A percentile compares a stretch with the other conserved stretches of the same genome.
Evolutionary conservation across 2,113 vertebrate genomes (phyloP).

Genomic region (Dasypus novemcinctus): DNA sequence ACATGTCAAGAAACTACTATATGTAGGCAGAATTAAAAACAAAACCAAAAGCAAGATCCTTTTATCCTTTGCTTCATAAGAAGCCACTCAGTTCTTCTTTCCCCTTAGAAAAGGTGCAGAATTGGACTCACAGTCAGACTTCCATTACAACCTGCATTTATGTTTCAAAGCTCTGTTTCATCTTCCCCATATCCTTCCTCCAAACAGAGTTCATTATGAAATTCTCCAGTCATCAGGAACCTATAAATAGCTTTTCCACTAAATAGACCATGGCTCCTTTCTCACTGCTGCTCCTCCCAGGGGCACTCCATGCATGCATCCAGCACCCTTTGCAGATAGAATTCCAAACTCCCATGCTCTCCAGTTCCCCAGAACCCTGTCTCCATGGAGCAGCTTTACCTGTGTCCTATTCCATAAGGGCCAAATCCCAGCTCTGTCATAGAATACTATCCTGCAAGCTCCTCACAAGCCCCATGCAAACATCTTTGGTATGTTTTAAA

Average conservation of each 20-base stretch:
- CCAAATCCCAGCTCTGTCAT: not conserved
- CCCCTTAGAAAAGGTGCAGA: not conserved
- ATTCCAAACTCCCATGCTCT: not conserved
- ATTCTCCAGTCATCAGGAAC: not conserved
- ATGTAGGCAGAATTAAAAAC: not conserved
- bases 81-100: not conserved
- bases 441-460: not conserved
- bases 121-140: not conserved
- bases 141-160: not conserved
- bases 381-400: not conserved
- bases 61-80: not conserved
- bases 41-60: not conserved
- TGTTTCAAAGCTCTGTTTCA: not conserved
- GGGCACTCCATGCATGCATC: rapidly evolving
- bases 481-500: not conserved
- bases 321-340: not conserved
- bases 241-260: not conserved
- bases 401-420: too few species aligned
- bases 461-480: not conserved
- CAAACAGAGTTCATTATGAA: not conserved
- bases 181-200: not conserved
- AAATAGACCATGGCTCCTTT: not conserved
- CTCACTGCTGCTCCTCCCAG: rapidly evolving
- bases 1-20: not conserved
- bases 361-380: rapidly evolving